A percentile compares a stretch with the other conserved stretches of the same genome.
Evolutionary conservation across 2,113 vertebrate genomes (phyloP).

Genomic region (Indicator maculatus): DNA sequence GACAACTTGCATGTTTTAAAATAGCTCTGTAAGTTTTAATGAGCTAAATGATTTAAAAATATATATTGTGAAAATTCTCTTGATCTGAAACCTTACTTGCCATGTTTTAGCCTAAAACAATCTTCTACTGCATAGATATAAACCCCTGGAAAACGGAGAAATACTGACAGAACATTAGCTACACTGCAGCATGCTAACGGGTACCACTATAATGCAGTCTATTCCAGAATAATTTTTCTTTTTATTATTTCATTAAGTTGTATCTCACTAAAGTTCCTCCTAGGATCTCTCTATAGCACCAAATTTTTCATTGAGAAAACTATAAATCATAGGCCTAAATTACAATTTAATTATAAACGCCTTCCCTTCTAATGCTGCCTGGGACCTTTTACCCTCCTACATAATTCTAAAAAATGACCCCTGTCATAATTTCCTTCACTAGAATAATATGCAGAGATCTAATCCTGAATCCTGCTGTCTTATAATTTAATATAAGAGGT

Average conservation of each 20-base stretch:
- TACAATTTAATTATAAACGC: slow-evolving; percentile 99
- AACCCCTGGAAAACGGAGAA: slow-evolving; percentile 32
- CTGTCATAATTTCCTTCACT: slow-evolving; percentile 89
- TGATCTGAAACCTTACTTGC: neutral
- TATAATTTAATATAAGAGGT: slow-evolving; percentile 85
- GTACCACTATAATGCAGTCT: slow-evolving; percentile 64
- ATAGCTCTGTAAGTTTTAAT: neutral
- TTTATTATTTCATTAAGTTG: slow-evolving; percentile 99
- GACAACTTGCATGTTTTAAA: neutral
- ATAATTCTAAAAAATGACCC: slow-evolving; percentile 98
- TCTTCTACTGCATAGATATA: neutral
- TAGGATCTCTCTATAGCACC: slow-evolving; percentile 82
- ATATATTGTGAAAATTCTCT: neutral
- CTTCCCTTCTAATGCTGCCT: slow-evolving; percentile 95
- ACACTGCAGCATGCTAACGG: slow-evolving; percentile 34
- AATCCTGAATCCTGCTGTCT: slow-evolving; percentile 83
- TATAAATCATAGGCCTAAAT: slow-evolving; percentile 94
- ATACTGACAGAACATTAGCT: slow-evolving; percentile 34
- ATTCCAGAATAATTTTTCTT: slow-evolving; percentile 82
- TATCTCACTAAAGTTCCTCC: slow-evolving; percentile 86
- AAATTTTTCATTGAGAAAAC: slow-evolving; percentile 87
- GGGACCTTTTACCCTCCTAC: slow-evolving; percentile 92
- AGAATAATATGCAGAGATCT: slow-evolving; percentile 84
- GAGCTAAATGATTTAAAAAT: slow-evolving; percentile 6
- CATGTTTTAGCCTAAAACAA: neutral